A percentile compares a stretch with the other conserved stretches of the same genome.
Evolutionary conservation across 1,140 invertebrate genomes (phyloP).

Genomic region (Brachionus calyciflorus): DNA sequence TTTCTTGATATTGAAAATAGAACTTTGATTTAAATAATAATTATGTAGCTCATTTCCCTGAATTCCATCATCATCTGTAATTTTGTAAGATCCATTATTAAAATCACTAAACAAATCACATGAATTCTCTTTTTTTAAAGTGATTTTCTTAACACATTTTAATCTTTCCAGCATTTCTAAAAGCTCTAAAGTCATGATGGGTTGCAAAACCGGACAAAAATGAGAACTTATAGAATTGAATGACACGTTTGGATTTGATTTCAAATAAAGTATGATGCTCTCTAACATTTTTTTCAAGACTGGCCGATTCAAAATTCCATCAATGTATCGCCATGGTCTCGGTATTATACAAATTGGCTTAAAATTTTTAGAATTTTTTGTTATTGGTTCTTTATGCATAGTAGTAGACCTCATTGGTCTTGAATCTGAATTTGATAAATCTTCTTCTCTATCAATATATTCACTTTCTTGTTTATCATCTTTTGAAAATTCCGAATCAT

Average conservation of each 20-base stretch:
- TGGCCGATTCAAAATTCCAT: constrained; percentile 25
- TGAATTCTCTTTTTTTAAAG: neutral
- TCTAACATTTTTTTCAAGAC: constrained; percentile 41
- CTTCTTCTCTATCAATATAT: neutral
- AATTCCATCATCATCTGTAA: neutral
- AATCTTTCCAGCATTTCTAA: constrained; percentile 29
- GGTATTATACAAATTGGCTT: constrained; percentile 44
- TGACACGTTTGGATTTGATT: constrained; percentile 26
- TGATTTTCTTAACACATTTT: constrained; percentile 32
- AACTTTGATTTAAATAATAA: constrained; percentile 18
- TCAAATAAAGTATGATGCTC: constrained; percentile 19
- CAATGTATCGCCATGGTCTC: constrained; percentile 37
- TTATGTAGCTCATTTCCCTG: constrained; percentile 16
- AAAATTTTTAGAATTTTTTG: constrained; percentile 5
- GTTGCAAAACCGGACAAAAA: constrained; percentile 43
- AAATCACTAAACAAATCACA: constrained; percentile 42
- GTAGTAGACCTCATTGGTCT: too few species aligned
- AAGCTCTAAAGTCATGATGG: constrained; percentile 37
- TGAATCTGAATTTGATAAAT: too few species aligned
- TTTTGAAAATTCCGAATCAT: neutral
- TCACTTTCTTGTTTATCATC: neutral
- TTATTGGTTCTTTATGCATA: neutral
- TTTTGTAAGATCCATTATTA: constrained; percentile 8
- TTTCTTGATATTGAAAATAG: constrained; percentile 41
- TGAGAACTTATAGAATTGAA: neutral